phyloP scores from a whole-genome alignment of 92 coral and sea anemone species.

The Paragorgia papillata region DNA sequence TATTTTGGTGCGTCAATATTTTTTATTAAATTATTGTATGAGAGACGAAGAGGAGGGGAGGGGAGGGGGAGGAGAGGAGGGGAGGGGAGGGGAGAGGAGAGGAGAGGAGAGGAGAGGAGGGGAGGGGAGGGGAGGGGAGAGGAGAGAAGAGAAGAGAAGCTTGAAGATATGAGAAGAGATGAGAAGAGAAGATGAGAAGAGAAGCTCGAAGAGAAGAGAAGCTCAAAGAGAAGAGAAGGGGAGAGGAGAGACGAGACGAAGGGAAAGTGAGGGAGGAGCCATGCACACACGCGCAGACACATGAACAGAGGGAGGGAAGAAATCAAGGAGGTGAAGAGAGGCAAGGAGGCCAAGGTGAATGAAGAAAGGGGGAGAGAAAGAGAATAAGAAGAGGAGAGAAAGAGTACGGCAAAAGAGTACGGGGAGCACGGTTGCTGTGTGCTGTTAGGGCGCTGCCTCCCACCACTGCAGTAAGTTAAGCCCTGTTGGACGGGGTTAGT shows the following conservation, averaged over 20 bases:
- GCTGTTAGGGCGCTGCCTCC: too few species aligned
- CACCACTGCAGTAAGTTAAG: too few species aligned
- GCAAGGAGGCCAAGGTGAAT: too few species aligned
- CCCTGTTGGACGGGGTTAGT: too few species aligned
- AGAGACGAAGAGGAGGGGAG: neutral
- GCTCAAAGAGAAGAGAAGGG: too few species aligned
- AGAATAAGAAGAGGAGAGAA: neutral
- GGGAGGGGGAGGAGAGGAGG: neutral
- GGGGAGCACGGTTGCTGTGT: too few species aligned
- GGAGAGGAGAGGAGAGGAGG: neutral
- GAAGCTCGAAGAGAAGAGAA: too few species aligned
- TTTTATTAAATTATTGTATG: neutral
- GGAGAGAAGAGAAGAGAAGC: neutral
- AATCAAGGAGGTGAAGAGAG: neutral
- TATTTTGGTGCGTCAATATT: conserved; percentile 60
- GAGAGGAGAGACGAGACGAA: neutral
- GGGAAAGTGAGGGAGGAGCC: neutral
- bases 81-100: neutral
- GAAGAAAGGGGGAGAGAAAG: neutral
- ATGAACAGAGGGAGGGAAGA: neutral
- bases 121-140: neutral
- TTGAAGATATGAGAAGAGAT: too few species aligned
- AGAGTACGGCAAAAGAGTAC: too few species aligned
- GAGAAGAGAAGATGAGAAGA: too few species aligned
- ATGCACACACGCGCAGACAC: neutral